Percentiles rank a stretch among this genome's conserved stretches.
Conservation (phyloP, 2,113 vertebrate species). For the Tragelaphus strepsiceros region DNA sequence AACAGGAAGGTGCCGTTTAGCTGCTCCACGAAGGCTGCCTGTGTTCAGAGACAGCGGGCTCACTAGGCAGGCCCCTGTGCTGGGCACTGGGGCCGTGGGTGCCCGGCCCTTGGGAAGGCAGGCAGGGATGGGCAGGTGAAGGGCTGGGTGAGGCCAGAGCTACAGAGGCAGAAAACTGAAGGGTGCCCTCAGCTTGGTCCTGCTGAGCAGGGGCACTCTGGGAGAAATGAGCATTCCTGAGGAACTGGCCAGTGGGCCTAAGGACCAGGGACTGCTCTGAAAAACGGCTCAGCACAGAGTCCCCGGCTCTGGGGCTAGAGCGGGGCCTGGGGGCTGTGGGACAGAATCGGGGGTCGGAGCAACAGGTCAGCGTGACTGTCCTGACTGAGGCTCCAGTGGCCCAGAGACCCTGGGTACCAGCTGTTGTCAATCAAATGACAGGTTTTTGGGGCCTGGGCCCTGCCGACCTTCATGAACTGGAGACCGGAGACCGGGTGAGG, state of each 20-base stretch:
- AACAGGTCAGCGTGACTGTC: neutral
- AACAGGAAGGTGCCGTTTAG: slow-evolving; percentile 87
- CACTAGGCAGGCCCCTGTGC: neutral
- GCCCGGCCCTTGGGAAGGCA: neutral
- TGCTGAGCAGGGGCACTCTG: neutral
- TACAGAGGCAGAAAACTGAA: neutral
- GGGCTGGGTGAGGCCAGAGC: accelerated
- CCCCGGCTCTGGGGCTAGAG: neutral
- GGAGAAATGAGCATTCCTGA: neutral
- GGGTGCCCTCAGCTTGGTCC: neutral
- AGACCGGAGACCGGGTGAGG: neutral
- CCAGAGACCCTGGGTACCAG: neutral
- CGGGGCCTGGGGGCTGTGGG: neutral
- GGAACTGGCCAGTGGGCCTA: neutral
- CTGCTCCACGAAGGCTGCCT: slow-evolving; percentile 91
- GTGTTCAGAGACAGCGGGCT: slow-evolving; percentile 45
- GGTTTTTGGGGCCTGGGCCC: slow-evolving; percentile 24
- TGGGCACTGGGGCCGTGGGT: accelerated
- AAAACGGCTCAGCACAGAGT: neutral
- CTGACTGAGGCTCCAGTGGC: neutral
- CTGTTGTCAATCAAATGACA: slow-evolving; percentile 16
- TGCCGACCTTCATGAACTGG: neutral
- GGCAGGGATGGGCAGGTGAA: neutral
- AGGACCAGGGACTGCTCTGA: neutral
- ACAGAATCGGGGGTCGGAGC: neutral